Evolutionary conservation across 2,888 invertebrate genomes (phyloP).

Genomic region (Leptinotarsa rubiginosa): DNA sequence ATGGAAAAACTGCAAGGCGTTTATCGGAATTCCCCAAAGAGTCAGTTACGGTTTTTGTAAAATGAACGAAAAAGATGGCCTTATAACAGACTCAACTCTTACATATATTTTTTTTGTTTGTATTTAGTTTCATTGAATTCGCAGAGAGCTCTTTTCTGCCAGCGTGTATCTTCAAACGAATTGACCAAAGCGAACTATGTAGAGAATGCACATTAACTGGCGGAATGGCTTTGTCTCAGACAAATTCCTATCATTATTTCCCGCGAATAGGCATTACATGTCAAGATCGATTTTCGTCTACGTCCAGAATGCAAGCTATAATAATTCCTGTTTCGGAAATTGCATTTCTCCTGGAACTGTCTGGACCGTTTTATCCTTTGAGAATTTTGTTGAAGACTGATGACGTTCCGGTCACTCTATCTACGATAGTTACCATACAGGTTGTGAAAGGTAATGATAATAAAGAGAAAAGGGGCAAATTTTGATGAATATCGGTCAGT

Average conservation of each 20-base stretch:
- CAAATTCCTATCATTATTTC: constrained; percentile 5
- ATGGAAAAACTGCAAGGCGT: too few species aligned
- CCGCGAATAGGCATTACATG: background rate
- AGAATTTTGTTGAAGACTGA: background rate
- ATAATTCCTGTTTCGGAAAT: constrained; percentile 4
- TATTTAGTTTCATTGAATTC: too few species aligned
- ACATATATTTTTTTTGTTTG: too few species aligned
- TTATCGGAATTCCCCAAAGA: too few species aligned
- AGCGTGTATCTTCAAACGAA: background rate
- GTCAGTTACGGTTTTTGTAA: too few species aligned
- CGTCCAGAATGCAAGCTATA: constrained; percentile 2
- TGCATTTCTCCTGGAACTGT: background rate
- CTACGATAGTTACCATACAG: background rate
- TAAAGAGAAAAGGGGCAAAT: too few species aligned
- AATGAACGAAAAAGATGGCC: too few species aligned
- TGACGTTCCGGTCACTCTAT: background rate
- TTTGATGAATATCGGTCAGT: too few species aligned
- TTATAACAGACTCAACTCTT: too few species aligned
- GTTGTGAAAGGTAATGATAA: background rate
- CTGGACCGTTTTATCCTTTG: constrained; percentile 2
- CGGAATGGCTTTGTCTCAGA: background rate
- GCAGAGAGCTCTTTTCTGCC: too few species aligned
- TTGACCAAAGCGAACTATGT: constrained; percentile 1
- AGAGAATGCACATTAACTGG: background rate
- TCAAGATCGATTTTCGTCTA: constrained; percentile 13